Percentiles rank a stretch among this genome's conserved stretches.
Conservation (phyloP, 2,113 vertebrate genomes). For the Pelecanoides urinatrix region DNA sequence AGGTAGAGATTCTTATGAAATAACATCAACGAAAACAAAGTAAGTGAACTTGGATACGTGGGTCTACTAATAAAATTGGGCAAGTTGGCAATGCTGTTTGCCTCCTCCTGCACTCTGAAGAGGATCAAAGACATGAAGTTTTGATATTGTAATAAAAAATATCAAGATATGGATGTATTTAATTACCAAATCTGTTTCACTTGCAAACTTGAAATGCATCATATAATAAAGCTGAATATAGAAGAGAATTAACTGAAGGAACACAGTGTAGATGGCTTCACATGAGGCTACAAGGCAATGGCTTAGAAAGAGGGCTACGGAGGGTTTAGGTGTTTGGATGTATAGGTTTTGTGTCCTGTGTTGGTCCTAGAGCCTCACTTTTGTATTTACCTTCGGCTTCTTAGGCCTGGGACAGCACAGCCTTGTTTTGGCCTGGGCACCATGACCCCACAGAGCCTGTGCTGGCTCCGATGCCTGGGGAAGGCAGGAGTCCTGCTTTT, state of each 20-base stretch:
- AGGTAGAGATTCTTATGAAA: background rate
- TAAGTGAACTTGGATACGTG: background rate
- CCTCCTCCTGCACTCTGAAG: background rate
- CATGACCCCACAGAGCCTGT: accelerated
- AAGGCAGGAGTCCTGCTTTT: background rate
- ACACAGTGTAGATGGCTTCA: background rate
- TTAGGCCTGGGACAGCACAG: background rate
- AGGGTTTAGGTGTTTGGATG: background rate
- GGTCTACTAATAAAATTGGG: background rate
- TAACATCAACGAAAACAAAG: background rate
- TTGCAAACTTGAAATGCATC: background rate
- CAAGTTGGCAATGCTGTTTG: background rate
- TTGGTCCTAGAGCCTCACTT: background rate
- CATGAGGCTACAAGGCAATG: background rate
- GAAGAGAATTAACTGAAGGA: background rate
- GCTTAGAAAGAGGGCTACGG: background rate
- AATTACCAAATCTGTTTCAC: background rate
- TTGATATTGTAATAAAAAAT: background rate
- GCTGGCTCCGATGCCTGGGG: background rate
- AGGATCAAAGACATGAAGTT: background rate
- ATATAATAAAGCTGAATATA: background rate
- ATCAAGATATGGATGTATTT: background rate
- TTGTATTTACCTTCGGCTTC: background rate
- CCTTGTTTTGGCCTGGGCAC: background rate
- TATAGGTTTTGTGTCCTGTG: background rate